Base-by-base conservation (phyloP, 2,113 vertebrate species). In the Amazona vittata region DNA sequence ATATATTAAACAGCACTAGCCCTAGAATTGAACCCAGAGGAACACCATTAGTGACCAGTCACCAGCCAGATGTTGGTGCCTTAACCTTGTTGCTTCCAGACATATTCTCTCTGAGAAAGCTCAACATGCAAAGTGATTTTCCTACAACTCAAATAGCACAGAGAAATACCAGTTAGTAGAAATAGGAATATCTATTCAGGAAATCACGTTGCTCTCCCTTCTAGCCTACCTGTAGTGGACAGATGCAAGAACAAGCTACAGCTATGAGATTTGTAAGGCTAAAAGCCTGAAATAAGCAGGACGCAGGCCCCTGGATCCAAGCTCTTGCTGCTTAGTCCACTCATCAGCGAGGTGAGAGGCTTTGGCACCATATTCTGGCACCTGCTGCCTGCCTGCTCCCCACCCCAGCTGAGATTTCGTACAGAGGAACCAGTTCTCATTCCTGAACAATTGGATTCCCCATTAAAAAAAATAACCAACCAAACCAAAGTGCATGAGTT, bases 11-110 rank as follows among this genome's bases (percentile, higher is more conserved):
- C 39, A 26, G 29, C 47, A 6, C 53, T 28, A 35, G 14, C n/a
- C 46, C 39, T 35, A 41, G 35, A 75, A 63, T 1, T 37, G 47
- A 86, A 2, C n/a, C 15, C 12, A 29, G 33, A 55, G 7, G 35
- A 76, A 2, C 63, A 28, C 1, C 0, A 5, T 29, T 6, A 24
- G 35, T 70, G 29, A 49, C 10, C 4, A 0, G 1, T 47, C 5
- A 7, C 15, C 44, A 79, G 24, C 13, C 50, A 79, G 28, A 1
- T 68, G 35, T 17, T 60, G 47, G 14, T 67, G 9, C 29, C 10
- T 59, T n/a, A 35, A 6, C 33, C 11, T 69, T 41, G 10, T 22
- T 63, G 44, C 46, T 70, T 63, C 35, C 10, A 59, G 8, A 12
- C 17, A 19, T 62, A 67, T 80, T 43, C 19, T 68, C 19, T 50